Percentiles rank a stretch among this genome's conserved stretches.
Evolutionary conservation across 2,888 invertebrate species (phyloP).

Genomic region (Strigamia crassipes): DNA sequence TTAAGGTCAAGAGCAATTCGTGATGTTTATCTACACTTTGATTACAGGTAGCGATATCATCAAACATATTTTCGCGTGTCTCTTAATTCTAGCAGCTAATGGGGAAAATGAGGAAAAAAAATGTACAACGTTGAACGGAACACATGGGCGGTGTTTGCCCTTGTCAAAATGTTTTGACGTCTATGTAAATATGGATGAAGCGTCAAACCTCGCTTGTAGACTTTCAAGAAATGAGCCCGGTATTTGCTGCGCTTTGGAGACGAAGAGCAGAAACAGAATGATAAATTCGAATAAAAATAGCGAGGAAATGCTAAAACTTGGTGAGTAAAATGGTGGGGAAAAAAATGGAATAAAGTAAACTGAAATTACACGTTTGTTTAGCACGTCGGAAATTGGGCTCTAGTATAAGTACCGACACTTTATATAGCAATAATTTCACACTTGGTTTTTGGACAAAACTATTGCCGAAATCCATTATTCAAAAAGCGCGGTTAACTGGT

Average conservation of each 20-base stretch:
- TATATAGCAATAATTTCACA: neutral
- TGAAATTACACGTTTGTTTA: neutral
- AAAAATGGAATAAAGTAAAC: neutral
- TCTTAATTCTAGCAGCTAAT: neutral
- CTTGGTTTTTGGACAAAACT: neutral
- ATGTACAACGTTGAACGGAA: neutral
- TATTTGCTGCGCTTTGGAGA: neutral
- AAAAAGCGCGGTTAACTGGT: slow-evolving; percentile 11
- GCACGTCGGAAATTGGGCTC: neutral
- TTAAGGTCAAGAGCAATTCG: neutral
- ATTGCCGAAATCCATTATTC: neutral
- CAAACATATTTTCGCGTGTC: neutral
- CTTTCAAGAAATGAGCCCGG: neutral
- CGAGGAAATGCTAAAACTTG: neutral
- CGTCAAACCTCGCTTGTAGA: neutral
- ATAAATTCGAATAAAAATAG: neutral
- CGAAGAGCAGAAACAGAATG: neutral
- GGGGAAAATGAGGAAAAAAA: neutral
- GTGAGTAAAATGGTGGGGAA: neutral
- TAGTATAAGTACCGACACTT: neutral
- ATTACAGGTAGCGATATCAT: neutral
- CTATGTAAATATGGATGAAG: neutral
- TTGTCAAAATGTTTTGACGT: slow-evolving; percentile 25
- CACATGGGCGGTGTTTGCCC: slow-evolving; percentile 11
- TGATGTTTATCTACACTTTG: slow-evolving; percentile 18